A percentile compares a stretch with the other conserved stretches of the same genome.
Evolutionary conservation across 2,797 vertebrate species (phyloP).

Genomic region (Syncerus caffer): DNA sequence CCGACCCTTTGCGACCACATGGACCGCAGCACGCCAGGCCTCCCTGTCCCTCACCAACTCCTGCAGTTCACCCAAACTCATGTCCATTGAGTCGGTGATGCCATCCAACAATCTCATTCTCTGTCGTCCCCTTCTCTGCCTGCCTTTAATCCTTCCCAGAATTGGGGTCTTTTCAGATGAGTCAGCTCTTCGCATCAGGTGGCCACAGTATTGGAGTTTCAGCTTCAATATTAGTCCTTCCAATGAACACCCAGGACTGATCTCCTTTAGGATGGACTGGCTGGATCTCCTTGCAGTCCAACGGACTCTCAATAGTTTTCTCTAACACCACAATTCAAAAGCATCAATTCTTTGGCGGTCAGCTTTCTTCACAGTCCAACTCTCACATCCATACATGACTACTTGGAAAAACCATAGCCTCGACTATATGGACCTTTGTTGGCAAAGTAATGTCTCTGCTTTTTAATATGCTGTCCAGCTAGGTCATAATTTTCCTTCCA

Average conservation of each 20-base stretch:
- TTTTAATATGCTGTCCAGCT: neutral
- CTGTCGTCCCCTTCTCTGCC: neutral
- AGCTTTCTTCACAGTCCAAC: neutral
- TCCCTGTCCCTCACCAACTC: neutral
- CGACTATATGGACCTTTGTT: neutral
- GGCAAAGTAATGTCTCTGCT: neutral
- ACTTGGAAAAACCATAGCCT: neutral
- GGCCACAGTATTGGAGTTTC: neutral
- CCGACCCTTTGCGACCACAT: neutral
- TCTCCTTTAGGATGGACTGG: neutral
- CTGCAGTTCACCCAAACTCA: fast-evolving
- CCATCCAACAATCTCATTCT: neutral
- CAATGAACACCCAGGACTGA: neutral
- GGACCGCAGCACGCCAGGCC: fast-evolving
- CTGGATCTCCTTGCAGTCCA: neutral
- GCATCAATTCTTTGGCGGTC: neutral
- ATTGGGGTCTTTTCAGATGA: neutral
- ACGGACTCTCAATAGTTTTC: neutral
- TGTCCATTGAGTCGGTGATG: neutral
- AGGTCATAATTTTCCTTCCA: neutral
- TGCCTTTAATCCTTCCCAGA: neutral
- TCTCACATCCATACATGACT: neutral
- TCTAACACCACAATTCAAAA: neutral
- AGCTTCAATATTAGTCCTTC: neutral
- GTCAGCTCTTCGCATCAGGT: neutral